phyloP scores from a whole-genome alignment of 2,797 vertebrate genomes.

The Trachurus trachurus region DNA sequence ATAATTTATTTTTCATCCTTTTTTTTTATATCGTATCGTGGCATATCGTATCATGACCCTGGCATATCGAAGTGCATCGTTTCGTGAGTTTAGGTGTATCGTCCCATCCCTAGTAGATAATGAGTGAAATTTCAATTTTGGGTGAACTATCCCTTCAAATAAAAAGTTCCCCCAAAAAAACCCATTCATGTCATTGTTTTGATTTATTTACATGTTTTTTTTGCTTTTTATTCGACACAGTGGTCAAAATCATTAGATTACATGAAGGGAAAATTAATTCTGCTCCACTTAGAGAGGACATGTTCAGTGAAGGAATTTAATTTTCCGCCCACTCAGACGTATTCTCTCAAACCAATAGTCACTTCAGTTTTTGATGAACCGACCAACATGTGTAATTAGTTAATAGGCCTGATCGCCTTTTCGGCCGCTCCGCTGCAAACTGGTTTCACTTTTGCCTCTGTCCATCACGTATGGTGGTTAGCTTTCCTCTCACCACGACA shows the following conservation, averaged over 20 bases:
- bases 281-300: constrained; percentile 51
- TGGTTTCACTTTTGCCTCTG: constrained; percentile 70
- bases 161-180: too few species aligned
- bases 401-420: constrained; percentile 55
- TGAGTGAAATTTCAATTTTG: too few species aligned
- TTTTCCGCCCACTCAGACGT: constrained; percentile 44
- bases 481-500: constrained; percentile 68
- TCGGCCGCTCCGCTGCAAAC: constrained; percentile 62
- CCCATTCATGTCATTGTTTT: constrained; percentile 19
- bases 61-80: too few species aligned
- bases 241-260: constrained; percentile 56
- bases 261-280: constrained; percentile 53
- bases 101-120: too few species aligned
- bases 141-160: too few species aligned
- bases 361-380: constrained; percentile 49
- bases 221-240: constrained; percentile 33
- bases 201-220: neutral
- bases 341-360: constrained; percentile 41
- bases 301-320: constrained; percentile 50
- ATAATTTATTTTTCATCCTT: too few species aligned
- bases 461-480: constrained; percentile 77
- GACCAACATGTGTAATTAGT: constrained; percentile 62
- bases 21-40: too few species aligned
- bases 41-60: too few species aligned
- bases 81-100: too few species aligned